Conservation (phyloP, 2,797 vertebrate genomes). For the Crypturellus tataupa region DNA sequence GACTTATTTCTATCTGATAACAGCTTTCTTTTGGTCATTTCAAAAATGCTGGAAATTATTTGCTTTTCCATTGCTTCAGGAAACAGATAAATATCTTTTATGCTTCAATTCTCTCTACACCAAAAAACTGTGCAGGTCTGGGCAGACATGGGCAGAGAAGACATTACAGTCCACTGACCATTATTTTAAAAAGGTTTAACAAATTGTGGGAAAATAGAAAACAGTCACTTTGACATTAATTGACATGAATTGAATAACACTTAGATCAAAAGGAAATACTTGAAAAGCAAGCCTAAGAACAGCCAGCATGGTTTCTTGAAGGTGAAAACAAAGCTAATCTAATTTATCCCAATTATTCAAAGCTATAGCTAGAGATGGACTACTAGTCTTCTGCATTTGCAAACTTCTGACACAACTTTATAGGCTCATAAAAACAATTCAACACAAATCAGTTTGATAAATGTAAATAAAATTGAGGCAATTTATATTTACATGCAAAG, state of each 20-base stretch:
- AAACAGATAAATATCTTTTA: not conserved
- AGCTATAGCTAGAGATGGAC: not conserved
- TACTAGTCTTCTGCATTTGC: slow-evolving; percentile 7
- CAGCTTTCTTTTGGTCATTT: not conserved
- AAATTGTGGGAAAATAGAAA: slow-evolving; percentile 50
- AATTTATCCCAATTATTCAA: slow-evolving; percentile 53
- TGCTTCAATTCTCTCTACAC: not conserved
- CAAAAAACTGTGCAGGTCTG: not conserved
- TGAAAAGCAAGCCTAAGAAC: slow-evolving; percentile 33
- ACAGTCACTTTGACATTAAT: slow-evolving; percentile 73
- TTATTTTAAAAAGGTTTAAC: slow-evolving; percentile 15
- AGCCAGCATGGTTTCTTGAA: not conserved
- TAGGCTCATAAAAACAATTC: not conserved
- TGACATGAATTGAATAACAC: slow-evolving; percentile 56
- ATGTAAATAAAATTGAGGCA: not conserved
- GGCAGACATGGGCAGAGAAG: not conserved
- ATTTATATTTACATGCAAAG: not conserved
- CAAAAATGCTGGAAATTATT: not conserved
- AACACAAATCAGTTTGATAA: not conserved
- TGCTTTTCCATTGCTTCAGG: not conserved
- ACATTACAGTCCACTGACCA: slow-evolving; percentile 5
- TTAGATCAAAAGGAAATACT: slow-evolving; percentile 74
- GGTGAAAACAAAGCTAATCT: slow-evolving; percentile 1
- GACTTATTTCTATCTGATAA: not conserved
- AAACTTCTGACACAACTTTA: not conserved